Percentiles rank a stretch among this genome's conserved stretches.
Conservation (phyloP, 2,888 invertebrate genomes). For the Noctua janthina region DNA sequence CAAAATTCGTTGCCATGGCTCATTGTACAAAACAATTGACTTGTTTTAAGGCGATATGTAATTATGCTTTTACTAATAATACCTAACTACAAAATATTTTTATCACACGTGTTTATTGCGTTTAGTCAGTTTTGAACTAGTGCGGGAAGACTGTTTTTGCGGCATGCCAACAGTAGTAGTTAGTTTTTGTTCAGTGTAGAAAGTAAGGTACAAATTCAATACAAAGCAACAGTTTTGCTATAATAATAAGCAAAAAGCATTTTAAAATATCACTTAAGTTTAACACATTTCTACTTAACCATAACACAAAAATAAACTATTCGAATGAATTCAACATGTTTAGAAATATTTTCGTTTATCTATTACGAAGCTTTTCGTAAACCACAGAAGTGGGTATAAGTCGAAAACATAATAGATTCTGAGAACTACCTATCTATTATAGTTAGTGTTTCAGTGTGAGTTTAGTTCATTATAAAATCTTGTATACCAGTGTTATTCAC, state of each 20-base stretch:
- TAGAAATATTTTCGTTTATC: conserved; percentile 76
- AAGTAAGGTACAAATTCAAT: conserved; percentile 51
- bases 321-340: conserved; percentile 87
- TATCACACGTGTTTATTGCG: conserved; percentile 52
- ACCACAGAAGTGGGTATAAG: conserved; percentile 61
- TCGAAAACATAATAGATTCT: conserved; percentile 66
- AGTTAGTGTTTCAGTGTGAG: conserved; percentile 65
- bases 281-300: conserved; percentile 76
- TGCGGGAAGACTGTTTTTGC: conserved; percentile 34
- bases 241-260: conserved; percentile 73
- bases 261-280: conserved; percentile 79
- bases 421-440: conserved; percentile 56
- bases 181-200: conserved; percentile 48
- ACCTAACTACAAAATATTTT: conserved; percentile 41
- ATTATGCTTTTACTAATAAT: conserved; percentile 42
- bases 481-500: conserved; percentile 72
- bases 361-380: conserved; percentile 64
- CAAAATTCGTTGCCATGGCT: conserved; percentile 19
- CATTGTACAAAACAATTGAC: conserved; percentile 45
- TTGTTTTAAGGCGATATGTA: conserved; percentile 21
- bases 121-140: conserved; percentile 37
- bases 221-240: conserved; percentile 64
- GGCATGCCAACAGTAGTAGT: conserved; percentile 38
- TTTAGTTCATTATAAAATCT: conserved; percentile 70
- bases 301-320: conserved; percentile 89